Evolutionary conservation across 2,797 vertebrate genomes (phyloP).

Genomic region (Xenopus petersii): DNA sequence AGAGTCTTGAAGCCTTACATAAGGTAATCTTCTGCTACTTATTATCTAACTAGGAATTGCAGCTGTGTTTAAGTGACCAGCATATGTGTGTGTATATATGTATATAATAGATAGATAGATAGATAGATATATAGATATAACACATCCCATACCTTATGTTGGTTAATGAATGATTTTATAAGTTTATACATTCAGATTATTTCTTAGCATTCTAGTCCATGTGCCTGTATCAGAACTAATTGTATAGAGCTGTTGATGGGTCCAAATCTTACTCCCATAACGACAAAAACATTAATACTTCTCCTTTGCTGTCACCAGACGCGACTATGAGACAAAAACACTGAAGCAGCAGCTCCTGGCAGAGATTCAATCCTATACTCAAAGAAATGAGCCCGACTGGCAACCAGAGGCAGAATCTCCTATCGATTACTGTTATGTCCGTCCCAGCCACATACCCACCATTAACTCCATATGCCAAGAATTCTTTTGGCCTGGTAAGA

Average conservation of each 20-base stretch:
- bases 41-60: neutral
- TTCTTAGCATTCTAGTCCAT: too few relatives aligned
- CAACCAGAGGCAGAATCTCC: conserved; percentile 76
- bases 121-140: too few relatives aligned
- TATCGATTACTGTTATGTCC: conserved; percentile 93
- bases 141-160: too few relatives aligned
- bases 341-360: conserved; percentile 81
- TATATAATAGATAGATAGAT: too few relatives aligned
- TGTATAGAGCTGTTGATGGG: too few relatives aligned
- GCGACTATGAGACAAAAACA: conserved; percentile 88
- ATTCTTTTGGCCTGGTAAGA: conserved; percentile 94
- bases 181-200: too few relatives aligned
- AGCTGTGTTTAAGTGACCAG: too few relatives aligned
- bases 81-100: too few relatives aligned
- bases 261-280: too few relatives aligned
- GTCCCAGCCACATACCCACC: conserved; percentile 90
- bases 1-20: conserved; percentile 82
- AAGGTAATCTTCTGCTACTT: conserved; percentile 61
- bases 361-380: conserved; percentile 77
- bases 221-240: too few relatives aligned
- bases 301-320: conserved; percentile 54
- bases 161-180: too few relatives aligned
- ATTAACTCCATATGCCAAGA: conserved; percentile 96
- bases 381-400: conserved; percentile 75
- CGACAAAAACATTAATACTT: too few relatives aligned